Evolutionary conservation across 2,888 invertebrate genomes (phyloP).

Genomic region (Drepanosiphum platanoidis): DNA sequence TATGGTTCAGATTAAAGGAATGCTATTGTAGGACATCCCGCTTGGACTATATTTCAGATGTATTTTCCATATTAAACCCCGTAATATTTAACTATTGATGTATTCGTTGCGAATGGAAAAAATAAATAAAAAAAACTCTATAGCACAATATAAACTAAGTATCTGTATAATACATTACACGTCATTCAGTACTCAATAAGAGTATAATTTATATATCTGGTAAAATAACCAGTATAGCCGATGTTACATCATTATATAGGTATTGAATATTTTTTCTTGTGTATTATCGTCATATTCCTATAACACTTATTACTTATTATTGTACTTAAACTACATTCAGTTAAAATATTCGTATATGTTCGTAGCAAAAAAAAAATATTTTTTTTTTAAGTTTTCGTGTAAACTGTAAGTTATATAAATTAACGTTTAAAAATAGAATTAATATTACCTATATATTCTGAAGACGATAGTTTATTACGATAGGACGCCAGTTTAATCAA

Average conservation of each 20-base stretch:
- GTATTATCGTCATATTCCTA: not conserved
- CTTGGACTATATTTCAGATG: conserved; percentile 7
- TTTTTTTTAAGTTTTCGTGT: too few species aligned
- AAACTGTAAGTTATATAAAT: too few species aligned
- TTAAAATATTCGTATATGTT: not conserved
- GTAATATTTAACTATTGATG: conserved; percentile 4
- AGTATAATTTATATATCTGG: not conserved
- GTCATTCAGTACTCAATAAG: not conserved
- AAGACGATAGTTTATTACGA: too few species aligned
- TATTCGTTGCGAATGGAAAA: not conserved
- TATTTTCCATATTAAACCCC: conserved; percentile 25
- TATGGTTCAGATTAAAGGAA: conserved; percentile 40
- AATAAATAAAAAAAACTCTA: not conserved
- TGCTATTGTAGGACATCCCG: conserved; percentile 46
- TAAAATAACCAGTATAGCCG: not conserved
- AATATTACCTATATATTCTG: too few species aligned
- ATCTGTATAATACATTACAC: not conserved
- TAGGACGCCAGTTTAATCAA: too few species aligned
- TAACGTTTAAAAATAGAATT: too few species aligned
- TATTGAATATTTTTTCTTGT: not conserved
- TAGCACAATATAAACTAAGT: not conserved
- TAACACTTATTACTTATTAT: not conserved
- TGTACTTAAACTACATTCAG: not conserved
- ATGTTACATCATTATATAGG: not conserved
- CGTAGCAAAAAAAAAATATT: not conserved